phyloP scores from a whole-genome alignment of 2,888 invertebrate genomes.

The Tholera decimalis region DNA sequence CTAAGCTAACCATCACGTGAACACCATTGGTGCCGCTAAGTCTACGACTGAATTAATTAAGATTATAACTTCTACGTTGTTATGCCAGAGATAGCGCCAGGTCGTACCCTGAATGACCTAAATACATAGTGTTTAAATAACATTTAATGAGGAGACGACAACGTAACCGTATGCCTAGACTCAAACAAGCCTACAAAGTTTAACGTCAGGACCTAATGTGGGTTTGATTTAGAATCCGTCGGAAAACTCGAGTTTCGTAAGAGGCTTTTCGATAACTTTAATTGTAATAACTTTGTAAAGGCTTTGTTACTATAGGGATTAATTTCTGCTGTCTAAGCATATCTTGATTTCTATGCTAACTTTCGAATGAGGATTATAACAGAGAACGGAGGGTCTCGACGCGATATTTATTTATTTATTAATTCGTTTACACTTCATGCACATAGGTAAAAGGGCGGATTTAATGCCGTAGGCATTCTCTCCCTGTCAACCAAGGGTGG shows the following conservation, averaged over 20 bases:
- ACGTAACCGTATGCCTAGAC: background rate
- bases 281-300: slow-evolving; percentile 24
- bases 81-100: background rate
- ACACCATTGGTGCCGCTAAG: background rate
- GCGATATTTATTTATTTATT: too few relatives aligned
- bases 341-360: background rate
- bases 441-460: too few relatives aligned
- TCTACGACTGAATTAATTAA: background rate
- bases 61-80: background rate
- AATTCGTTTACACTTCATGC: too few relatives aligned
- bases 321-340: background rate
- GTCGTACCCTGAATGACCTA: background rate
- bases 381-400: background rate
- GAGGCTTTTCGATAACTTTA: slow-evolving; percentile 29
- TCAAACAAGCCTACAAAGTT: slow-evolving; percentile 35
- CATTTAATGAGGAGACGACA: background rate
- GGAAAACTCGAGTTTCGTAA: slow-evolving; percentile 10
- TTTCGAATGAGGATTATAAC: background rate
- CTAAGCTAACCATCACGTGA: background rate
- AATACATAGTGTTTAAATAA: slow-evolving; percentile 18
- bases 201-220: slow-evolving; percentile 9
- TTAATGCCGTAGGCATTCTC: too few relatives aligned
- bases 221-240: slow-evolving; percentile 22
- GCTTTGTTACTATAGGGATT: slow-evolving; percentile 17
- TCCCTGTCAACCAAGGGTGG: too few relatives aligned